Evolutionary conservation across 1,140 invertebrate genomes (phyloP).

Genomic region (Hylyphantes graminicola): DNA sequence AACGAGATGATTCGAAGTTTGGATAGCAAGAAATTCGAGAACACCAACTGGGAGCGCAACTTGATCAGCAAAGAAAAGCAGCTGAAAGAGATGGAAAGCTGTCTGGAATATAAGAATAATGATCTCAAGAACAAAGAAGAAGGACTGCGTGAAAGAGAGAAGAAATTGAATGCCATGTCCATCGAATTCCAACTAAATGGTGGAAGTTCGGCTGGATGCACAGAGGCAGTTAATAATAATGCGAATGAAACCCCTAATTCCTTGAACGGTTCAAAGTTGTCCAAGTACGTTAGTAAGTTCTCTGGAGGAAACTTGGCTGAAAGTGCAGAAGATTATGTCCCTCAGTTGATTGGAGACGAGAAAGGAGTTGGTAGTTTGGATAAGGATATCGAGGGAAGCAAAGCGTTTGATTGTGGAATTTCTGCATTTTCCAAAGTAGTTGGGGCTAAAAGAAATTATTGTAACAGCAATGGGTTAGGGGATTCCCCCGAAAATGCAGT

Average conservation of each 20-base stretch:
- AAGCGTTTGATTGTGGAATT: no score
- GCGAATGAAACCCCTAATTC: not conserved
- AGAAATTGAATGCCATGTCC: not conserved
- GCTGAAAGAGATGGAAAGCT: constrained; percentile 17
- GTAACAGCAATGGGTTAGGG: no score
- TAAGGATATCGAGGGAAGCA: no score
- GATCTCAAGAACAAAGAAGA: constrained; percentile 13
- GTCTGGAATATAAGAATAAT: not conserved
- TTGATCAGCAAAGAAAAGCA: constrained; percentile 1
- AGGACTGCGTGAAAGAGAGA: constrained; percentile 6
- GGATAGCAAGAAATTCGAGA: constrained; percentile 21
- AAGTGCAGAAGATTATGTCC: not conserved
- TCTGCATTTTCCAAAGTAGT: no score
- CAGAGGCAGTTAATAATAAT: not conserved
- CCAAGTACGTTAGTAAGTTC: not conserved
- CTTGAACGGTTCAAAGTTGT: not conserved
- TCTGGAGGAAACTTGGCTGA: not conserved
- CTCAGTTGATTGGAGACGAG: not conserved
- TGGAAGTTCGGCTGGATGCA: not conserved
- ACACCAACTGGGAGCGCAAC: constrained; percentile 22
- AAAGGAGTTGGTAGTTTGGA: no score
- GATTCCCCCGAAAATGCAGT: no score
- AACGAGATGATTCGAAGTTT: constrained; percentile 9
- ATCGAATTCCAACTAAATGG: not conserved
- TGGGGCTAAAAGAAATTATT: no score